Percentiles rank a stretch among this genome's conserved stretches.
These are phyloP conservation scores for Chionoecetes opilio DNA, from an alignment of 1,140 invertebrate genomes.

Conservation along the genomic window DNA sequence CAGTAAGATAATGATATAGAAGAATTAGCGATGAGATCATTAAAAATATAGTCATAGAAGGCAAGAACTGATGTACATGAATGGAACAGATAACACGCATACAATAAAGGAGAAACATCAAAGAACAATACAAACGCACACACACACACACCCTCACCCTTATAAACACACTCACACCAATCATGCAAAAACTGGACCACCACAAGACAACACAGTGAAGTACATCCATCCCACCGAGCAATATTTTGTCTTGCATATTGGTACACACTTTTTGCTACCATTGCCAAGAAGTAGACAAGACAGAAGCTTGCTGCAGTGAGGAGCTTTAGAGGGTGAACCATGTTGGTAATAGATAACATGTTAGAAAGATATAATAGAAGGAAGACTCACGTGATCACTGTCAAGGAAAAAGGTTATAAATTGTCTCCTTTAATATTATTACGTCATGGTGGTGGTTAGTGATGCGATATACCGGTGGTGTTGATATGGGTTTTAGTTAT, in stretches of 20 bases:
- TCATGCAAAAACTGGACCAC: neutral
- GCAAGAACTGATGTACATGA: neutral
- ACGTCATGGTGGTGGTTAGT: no score
- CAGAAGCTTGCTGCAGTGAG: neutral
- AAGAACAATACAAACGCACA: neutral
- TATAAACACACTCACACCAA: neutral
- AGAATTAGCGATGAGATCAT: neutral
- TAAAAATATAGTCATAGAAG: neutral
- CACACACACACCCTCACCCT: constrained; percentile 44
- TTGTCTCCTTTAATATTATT: no score
- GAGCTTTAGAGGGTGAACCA: neutral
- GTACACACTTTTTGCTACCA: neutral
- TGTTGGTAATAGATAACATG: neutral
- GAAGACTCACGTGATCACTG: neutral
- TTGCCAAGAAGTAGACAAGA: neutral
- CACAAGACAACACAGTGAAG: neutral
- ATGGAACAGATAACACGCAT: neutral
- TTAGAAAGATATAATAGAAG: neutral
- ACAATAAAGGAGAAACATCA: neutral
- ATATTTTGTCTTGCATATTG: neutral
- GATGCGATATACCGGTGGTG: no score
- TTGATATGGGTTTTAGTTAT: no score
- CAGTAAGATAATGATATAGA: neutral
- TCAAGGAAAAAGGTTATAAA: neutral
- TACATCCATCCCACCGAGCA: neutral